These are phyloP conservation scores for Caenorhabditis japonica DNA, from an alignment of 2,888 invertebrate species.

Conservation along the genomic window DNA sequence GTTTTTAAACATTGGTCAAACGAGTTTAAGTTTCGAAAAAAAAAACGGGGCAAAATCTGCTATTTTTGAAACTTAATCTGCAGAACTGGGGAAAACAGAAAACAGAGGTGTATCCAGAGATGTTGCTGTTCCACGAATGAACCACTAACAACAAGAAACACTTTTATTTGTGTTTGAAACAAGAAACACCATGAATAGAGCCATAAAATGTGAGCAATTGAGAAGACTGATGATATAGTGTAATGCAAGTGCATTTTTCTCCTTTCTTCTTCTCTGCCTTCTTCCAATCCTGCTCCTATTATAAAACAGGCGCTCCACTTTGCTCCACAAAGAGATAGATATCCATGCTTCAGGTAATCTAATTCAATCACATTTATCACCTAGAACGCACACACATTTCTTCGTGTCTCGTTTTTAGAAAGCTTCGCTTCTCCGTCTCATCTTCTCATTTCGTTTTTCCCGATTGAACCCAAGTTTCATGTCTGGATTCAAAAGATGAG, in stretches of 20 bases:
- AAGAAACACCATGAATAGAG: neutral
- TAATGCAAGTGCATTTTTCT: conserved; percentile 54
- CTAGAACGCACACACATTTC: conserved; percentile 17
- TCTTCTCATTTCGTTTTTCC: neutral
- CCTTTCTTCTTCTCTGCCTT: conserved; percentile 29
- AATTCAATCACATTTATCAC: conserved; percentile 42
- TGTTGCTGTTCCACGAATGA: no score
- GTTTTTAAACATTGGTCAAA: neutral
- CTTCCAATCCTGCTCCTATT: conserved; percentile 21
- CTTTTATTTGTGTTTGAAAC: neutral
- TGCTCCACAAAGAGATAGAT: conserved; percentile 14
- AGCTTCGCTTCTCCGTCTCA: neutral
- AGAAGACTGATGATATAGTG: conserved; percentile 20
- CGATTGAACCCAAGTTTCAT: conserved; percentile 6
- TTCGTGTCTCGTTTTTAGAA: no score
- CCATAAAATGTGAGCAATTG: no score
- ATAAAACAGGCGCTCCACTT: conserved; percentile 32
- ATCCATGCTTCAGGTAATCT: no score
- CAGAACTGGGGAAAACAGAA: conserved; percentile 11
- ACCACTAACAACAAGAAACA: no score
- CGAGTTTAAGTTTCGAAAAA: neutral
- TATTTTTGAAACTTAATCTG: conserved; percentile 34
- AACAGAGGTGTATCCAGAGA: no score
- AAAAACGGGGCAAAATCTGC: no score
- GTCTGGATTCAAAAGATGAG: no score